These are phyloP conservation scores for Pachycephala philippinensis DNA, from an alignment of 2,113 vertebrate genomes.

Conservation along the genomic window DNA sequence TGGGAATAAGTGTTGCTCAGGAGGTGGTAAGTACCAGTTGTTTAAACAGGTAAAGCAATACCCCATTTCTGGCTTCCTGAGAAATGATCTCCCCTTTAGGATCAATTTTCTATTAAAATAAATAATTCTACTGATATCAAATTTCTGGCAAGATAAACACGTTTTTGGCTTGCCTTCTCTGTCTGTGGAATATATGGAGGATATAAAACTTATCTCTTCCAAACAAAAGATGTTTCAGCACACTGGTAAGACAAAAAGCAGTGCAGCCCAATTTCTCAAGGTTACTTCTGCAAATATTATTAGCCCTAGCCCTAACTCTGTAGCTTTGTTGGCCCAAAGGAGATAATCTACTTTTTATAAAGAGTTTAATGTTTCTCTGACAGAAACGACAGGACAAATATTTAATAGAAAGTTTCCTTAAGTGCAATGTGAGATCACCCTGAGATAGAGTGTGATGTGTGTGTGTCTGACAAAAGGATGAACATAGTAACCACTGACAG, in stretches of 20 bases:
- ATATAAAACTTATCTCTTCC: background rate
- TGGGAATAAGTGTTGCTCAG: background rate
- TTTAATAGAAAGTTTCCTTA: background rate
- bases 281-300: background rate
- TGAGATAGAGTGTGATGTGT: background rate
- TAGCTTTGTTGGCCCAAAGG: background rate
- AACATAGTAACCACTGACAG: background rate
- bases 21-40: background rate
- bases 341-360: background rate
- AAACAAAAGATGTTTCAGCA: background rate
- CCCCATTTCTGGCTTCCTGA: background rate
- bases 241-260: background rate
- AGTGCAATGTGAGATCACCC: background rate
- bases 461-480: background rate
- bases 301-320: background rate
- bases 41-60: background rate
- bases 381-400: background rate
- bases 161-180: background rate
- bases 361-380: background rate
- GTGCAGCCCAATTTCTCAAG: background rate
- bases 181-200: background rate
- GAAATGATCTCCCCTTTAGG: background rate
- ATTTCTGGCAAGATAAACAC: background rate
- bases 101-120: constrained; percentile 2
- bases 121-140: background rate